Evolutionary conservation across 2,113 vertebrate genomes (phyloP).

Genomic region (Thermophis baileyi): DNA sequence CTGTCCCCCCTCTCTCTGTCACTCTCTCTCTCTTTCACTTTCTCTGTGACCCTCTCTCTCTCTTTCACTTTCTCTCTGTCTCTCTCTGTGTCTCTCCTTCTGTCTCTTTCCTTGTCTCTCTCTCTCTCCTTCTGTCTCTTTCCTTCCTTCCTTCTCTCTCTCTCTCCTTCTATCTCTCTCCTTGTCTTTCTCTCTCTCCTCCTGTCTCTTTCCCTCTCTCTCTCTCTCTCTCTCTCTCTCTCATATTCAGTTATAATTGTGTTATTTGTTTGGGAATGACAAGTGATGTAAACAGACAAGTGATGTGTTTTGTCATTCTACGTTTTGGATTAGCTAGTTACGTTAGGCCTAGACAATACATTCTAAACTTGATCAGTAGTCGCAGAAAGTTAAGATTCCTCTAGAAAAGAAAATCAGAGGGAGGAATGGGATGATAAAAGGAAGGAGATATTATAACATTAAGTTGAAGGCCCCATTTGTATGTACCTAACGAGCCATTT

Average conservation of each 20-base stretch:
- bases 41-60: background rate
- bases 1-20: background rate
- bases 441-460: background rate
- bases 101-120: background rate
- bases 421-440: background rate
- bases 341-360: background rate
- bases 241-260: background rate
- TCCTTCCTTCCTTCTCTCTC: no score
- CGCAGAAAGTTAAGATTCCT: background rate
- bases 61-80: no score
- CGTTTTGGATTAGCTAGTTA: background rate
- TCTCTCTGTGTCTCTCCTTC: no score
- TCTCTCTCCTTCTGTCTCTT: background rate
- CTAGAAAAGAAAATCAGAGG: background rate
- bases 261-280: background rate
- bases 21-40: background rate
- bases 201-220: background rate
- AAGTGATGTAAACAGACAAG: background rate
- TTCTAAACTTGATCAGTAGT: background rate
- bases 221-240: background rate
- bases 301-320: background rate
- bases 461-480: background rate
- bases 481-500: background rate
- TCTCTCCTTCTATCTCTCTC: no score
- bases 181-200: background rate